These are phyloP conservation scores for Campoletis sonorensis DNA, from an alignment of 1,140 invertebrate species.

Conservation along the genomic window DNA sequence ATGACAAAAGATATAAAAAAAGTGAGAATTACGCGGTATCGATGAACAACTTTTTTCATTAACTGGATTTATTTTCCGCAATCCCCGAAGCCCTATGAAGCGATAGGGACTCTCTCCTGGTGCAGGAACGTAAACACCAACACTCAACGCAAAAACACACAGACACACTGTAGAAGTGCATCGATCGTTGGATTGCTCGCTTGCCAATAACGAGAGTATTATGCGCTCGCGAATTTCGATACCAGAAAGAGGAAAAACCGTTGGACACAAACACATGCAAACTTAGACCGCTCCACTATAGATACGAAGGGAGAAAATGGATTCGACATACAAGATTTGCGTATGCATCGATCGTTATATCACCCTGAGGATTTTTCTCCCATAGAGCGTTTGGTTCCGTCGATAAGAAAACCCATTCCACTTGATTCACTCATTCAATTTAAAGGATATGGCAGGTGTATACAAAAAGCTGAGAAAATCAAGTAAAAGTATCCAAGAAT, in stretches of 20 bases:
- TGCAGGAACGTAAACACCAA: not conserved
- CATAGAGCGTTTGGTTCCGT: not conserved
- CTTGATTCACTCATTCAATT: not conserved
- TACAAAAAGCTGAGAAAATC: too few relatives aligned
- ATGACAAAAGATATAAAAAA: not conserved
- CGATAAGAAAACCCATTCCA: not conserved
- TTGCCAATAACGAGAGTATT: slow-evolving; percentile 24
- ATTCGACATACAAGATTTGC: slow-evolving; percentile 1
- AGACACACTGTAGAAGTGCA: not conserved
- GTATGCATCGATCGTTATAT: slow-evolving; percentile 1
- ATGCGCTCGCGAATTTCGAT: slow-evolving; percentile 22
- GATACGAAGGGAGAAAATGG: not conserved
- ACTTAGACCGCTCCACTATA: not conserved
- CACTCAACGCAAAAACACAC: not conserved
- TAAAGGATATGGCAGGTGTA: too few relatives aligned
- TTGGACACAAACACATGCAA: not conserved
- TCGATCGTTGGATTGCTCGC: slow-evolving; percentile 20
- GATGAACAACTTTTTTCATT: not conserved
- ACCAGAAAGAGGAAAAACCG: not conserved
- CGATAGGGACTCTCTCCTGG: not conserved
- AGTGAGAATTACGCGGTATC: not conserved
- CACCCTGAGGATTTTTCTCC: not conserved
- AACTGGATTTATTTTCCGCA: not conserved
- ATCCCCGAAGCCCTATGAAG: not conserved
- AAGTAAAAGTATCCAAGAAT: too few relatives aligned